Evolutionary conservation across 2,888 invertebrate species (phyloP).

Genomic region (Synanthedon tipuliformis): DNA sequence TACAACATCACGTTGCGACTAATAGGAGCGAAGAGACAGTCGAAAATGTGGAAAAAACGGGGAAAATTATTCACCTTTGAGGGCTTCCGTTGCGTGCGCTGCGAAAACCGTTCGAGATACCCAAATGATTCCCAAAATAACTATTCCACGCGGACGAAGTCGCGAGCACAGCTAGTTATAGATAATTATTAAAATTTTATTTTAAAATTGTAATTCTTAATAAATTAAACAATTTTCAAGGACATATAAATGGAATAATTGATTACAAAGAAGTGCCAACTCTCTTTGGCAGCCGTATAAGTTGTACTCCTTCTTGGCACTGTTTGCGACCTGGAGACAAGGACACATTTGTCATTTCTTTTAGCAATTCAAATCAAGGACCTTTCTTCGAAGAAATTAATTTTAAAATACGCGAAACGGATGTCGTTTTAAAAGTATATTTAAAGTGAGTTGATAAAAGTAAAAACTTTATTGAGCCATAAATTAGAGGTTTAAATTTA

Average conservation of each 20-base stretch:
- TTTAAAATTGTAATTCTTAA: constrained; percentile 5
- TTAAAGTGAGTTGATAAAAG: constrained; percentile 59
- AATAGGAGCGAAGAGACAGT: too few relatives aligned
- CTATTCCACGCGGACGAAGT: too few relatives aligned
- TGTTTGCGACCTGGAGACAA: constrained; percentile 61
- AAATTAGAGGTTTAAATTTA: too few relatives aligned
- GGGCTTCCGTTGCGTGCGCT: too few relatives aligned
- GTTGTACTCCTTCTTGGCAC: constrained; percentile 55
- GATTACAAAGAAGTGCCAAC: constrained; percentile 48
- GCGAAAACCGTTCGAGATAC: too few relatives aligned
- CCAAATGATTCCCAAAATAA: too few relatives aligned
- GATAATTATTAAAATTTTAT: not conserved
- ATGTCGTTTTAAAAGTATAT: constrained; percentile 63
- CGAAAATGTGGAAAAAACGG: too few relatives aligned
- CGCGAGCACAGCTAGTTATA: too few relatives aligned
- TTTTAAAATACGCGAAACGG: constrained; percentile 71
- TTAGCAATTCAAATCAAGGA: constrained; percentile 70
- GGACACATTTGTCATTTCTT: constrained; percentile 65
- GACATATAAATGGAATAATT: constrained; percentile 72
- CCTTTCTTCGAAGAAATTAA: constrained; percentile 72
- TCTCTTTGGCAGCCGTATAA: constrained; percentile 70
- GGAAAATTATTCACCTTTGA: too few relatives aligned
- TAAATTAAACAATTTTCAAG: constrained; percentile 31
- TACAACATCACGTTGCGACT: too few relatives aligned
- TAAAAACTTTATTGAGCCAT: not conserved